phyloP scores from a whole-genome alignment of 2,113 vertebrate genomes.

The Dipodomys merriami region DNA sequence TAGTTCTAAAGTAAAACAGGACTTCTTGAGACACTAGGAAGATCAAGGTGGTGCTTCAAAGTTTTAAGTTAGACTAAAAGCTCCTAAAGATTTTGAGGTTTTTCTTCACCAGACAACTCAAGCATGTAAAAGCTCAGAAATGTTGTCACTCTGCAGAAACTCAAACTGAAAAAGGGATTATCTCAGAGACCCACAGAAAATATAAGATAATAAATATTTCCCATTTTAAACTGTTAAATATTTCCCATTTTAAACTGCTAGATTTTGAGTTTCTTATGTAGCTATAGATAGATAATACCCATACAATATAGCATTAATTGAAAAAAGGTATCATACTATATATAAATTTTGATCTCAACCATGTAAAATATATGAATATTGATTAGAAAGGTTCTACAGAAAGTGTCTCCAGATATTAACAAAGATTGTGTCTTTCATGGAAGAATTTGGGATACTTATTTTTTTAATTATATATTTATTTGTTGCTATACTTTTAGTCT shows the following conservation, averaged over 20 bases:
- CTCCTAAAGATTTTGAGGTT: background rate
- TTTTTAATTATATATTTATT: slow-evolving; percentile 1
- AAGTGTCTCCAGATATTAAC: background rate
- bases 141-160: background rate
- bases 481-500: background rate
- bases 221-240: background rate
- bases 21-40: background rate
- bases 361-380: background rate
- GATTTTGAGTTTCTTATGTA: background rate
- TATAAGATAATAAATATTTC: slow-evolving; percentile 23
- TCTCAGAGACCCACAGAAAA: background rate
- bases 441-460: background rate
- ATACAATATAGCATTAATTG: background rate
- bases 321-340: background rate
- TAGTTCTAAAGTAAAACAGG: background rate
- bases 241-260: slow-evolving; percentile 2
- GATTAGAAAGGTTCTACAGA: background rate
- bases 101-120: background rate
- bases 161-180: background rate
- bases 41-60: background rate
- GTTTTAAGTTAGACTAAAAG: background rate
- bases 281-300: background rate
- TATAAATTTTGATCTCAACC: background rate
- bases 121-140: background rate
- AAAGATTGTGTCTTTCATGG: background rate